A percentile compares a stretch with the other conserved stretches of the same genome.
phyloP scores from a whole-genome alignment of 2,797 vertebrate species.

The Diglossa cyanea region DNA sequence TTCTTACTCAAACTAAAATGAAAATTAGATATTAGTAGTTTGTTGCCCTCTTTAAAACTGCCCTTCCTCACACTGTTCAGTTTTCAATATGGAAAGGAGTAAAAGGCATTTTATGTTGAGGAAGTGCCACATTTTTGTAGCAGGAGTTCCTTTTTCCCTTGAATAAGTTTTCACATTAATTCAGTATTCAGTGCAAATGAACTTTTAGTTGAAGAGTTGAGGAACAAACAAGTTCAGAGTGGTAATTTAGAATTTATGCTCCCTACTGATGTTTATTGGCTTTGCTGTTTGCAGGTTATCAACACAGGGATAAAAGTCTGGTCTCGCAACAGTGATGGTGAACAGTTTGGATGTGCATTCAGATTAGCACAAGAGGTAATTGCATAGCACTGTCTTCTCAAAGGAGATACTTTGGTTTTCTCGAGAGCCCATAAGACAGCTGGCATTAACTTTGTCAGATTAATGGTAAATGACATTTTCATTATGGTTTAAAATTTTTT shows the following conservation, averaged over 20 bases:
- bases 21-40: not conserved
- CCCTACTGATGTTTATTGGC: not conserved
- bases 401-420: not conserved
- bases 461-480: not conserved
- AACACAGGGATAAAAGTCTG: conserved; percentile 97
- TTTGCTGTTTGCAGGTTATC: conserved; percentile 82
- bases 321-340: conserved; percentile 93
- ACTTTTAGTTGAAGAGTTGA: not conserved
- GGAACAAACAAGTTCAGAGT: not conserved
- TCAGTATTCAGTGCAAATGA: not conserved
- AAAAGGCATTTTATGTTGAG: not conserved
- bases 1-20: not conserved
- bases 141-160: not conserved
- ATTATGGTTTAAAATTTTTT: not conserved
- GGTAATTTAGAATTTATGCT: not conserved
- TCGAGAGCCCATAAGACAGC: not conserved
- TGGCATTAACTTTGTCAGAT: not conserved
- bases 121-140: rapidly evolving
- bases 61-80: not conserved
- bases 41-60: not conserved
- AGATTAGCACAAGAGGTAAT: conserved; percentile 96
- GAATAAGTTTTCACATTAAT: not conserved
- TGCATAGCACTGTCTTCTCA: not conserved
- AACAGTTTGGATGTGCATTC: conserved; percentile 95
- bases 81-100: not conserved